Base-by-base conservation (phyloP, 2,797 vertebrate species). In the Oophaga sylvatica region DNA sequence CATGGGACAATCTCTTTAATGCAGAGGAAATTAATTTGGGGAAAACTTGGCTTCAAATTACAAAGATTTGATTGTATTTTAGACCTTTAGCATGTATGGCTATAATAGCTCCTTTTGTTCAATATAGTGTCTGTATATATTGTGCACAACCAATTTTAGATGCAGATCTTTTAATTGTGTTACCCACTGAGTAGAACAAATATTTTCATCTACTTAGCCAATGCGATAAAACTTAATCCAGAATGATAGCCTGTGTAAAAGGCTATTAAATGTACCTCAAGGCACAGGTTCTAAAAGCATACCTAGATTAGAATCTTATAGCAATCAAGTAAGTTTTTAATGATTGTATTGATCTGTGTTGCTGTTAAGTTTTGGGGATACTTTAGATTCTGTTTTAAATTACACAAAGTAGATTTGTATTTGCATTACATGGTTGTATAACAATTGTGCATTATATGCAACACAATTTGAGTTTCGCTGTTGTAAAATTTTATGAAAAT, bases 401-500 rank as follows among this genome's bases (percentile, higher is more conserved):
- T 93, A 93, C 93, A 95, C 95, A 95, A 95, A 95, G 93, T 89
- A 93, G 93, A 94, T 95, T 94, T 94, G 93, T 93, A 92, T 95
- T 94, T 93, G 48, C 22, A 75, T n/a, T 13, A 75, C 20, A 75
- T 75, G 41, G 71, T 75, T 67, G n/a, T 26, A 12, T 75, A 17
- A 75, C 19, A 75, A 22, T 48, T 95, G 92, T 95, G 94, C 94
- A 94, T 93, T 90, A 95, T 94, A 94, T 95, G 95, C 95, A 95
- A 95, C 95, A 95, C 94, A 95, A 95, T 75, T 22, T 48, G 11
- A 75, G 48, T 75, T 53, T 45, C 22, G 45, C 95, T 94, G 94
- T 94, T 95, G 94, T 92, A 93, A 94, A 91, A 92, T 93, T 93
- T 92, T 93, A 89, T 92, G 80, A 92, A 91, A 90, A 80, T 76